phyloP scores from a whole-genome alignment of 2,113 vertebrate species.

The Syrrhaptes paradoxus region DNA sequence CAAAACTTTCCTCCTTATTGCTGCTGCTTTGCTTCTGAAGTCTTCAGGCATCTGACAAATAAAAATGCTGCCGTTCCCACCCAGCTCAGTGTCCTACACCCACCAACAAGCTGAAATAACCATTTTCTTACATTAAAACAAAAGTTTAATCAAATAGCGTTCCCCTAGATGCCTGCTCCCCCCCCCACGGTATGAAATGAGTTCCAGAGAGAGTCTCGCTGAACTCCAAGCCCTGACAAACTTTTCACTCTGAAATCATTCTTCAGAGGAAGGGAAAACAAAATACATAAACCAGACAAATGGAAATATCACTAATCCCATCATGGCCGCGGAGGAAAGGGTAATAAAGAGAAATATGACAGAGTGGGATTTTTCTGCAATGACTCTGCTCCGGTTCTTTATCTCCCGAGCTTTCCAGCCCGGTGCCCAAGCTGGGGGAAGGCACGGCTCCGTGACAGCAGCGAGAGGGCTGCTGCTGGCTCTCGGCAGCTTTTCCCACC shows the following conservation, averaged over 20 bases:
- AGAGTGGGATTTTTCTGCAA: constrained; percentile 1
- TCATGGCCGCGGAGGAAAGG: constrained; percentile 13
- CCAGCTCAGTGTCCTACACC: neutral
- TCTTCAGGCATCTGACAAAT: neutral
- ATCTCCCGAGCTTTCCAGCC: neutral
- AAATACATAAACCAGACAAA: constrained; percentile 64
- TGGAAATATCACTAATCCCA: constrained; percentile 69
- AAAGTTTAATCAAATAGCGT: neutral
- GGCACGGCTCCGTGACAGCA: neutral
- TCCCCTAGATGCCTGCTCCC: neutral
- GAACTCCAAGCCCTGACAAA: constrained; percentile 55
- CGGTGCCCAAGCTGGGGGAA: neutral
- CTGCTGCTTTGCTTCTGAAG: neutral
- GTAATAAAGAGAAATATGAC: constrained; percentile 51
- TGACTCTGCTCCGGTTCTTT: constrained; percentile 6
- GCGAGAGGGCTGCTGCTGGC: neutral
- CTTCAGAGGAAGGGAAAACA: constrained; percentile 63
- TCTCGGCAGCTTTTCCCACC: neutral
- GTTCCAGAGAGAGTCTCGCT: constrained; percentile 34
- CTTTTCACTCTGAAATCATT: constrained; percentile 53
- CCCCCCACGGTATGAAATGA: neutral
- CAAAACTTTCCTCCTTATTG: neutral
- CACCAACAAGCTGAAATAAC: neutral
- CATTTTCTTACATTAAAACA: neutral
- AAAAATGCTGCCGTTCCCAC: neutral